These are phyloP conservation scores for Florisuga fusca DNA, from an alignment of 2,797 vertebrate genomes.

Conservation along the genomic window DNA sequence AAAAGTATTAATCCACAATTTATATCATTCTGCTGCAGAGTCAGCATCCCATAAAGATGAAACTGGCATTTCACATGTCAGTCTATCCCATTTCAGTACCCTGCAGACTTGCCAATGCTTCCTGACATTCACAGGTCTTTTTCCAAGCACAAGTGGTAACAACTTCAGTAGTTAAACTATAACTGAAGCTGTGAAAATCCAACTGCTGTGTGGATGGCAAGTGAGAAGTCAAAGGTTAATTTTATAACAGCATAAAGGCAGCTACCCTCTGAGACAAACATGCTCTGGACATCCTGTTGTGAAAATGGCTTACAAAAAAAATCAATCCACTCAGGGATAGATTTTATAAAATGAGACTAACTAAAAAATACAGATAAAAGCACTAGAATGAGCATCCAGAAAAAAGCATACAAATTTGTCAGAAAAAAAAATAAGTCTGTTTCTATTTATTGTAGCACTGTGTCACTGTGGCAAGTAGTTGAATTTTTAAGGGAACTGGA, in stretches of 20 bases:
- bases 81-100: neutral
- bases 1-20: neutral
- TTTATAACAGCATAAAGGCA: slow-evolving; percentile 12
- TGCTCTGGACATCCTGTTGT: neutral
- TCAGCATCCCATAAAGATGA: neutral
- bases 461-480: neutral
- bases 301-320: neutral
- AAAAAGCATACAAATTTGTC: neutral
- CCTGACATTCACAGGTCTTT: neutral
- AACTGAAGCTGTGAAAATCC: neutral
- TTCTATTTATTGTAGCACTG: neutral
- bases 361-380: neutral
- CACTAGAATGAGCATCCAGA: neutral
- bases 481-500: neutral
- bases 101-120: neutral
- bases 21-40: neutral
- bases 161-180: neutral
- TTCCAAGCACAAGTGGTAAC: neutral
- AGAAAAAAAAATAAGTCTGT: neutral
- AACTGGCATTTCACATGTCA: neutral
- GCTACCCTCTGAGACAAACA: neutral
- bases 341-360: neutral
- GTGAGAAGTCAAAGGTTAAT: slow-evolving; percentile 32
- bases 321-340: neutral
- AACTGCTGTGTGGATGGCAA: neutral